Conservation (phyloP, 2,797 vertebrate genomes). For the Typhlichthys subterraneus region DNA sequence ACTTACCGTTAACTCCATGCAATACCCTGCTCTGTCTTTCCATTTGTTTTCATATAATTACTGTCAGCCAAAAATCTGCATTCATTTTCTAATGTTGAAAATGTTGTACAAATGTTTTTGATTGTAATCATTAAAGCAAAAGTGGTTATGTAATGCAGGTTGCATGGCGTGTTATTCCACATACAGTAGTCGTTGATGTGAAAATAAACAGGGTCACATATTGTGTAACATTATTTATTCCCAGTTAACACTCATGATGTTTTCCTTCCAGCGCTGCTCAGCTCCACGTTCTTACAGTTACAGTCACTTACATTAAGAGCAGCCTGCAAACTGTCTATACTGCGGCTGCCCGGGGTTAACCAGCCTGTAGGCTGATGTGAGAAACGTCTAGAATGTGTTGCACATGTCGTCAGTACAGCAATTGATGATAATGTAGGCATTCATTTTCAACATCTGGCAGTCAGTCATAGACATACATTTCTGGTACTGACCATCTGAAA, state of each 20-base stretch:
- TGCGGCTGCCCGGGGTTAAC: background rate
- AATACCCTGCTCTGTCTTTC: constrained; percentile 46
- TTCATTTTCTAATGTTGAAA: constrained; percentile 98
- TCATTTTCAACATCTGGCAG: constrained; percentile 66
- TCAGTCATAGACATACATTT: constrained; percentile 70
- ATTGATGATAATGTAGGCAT: constrained; percentile 61
- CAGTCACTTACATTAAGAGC: no score
- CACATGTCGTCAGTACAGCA: constrained; percentile 74
- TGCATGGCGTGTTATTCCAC: constrained; percentile 46
- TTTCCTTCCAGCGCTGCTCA: no score
- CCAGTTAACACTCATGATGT: no score
- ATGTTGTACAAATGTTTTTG: constrained; percentile 93
- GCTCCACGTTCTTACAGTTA: no score
- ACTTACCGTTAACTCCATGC: constrained; percentile 53
- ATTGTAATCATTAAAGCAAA: constrained; percentile 96
- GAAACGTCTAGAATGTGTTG: constrained; percentile 57
- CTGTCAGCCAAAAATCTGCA: constrained; percentile 80
- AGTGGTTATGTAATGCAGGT: constrained; percentile 72
- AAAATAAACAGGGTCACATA: no score
- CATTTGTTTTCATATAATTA: constrained; percentile 70
- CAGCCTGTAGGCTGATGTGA: background rate
- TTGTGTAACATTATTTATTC: no score
- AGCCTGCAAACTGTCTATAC: no score
- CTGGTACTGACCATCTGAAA: constrained; percentile 68
- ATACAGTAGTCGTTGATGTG: background rate